Evolutionary conservation across 2,888 invertebrate species (phyloP).

Genomic region (Muschampia plurimacula): DNA sequence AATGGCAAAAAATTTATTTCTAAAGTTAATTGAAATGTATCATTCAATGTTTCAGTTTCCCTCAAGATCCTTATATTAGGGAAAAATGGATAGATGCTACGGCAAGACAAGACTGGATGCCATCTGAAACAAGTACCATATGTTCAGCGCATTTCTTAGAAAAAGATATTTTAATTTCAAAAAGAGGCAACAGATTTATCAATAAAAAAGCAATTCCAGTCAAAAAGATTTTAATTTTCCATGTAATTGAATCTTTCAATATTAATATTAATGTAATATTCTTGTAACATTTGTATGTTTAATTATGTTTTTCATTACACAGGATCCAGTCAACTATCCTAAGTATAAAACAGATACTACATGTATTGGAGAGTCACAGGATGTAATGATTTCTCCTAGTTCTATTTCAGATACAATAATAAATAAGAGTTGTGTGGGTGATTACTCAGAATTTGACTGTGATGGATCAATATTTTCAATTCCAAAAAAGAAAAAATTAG

Average conservation of each 20-base stretch:
- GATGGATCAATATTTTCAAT: background rate
- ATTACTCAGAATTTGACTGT: background rate
- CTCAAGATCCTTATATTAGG: background rate
- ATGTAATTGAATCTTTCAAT: background rate
- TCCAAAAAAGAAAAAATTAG: background rate
- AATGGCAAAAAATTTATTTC: too few species aligned
- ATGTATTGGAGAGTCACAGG: background rate
- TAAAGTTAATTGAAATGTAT: too few species aligned
- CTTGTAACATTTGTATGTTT: too few species aligned
- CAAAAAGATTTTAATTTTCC: background rate
- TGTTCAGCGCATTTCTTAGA: background rate
- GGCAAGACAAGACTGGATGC: background rate
- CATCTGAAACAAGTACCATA: background rate
- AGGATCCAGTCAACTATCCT: background rate
- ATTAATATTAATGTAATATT: too few species aligned
- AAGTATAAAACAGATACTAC: background rate
- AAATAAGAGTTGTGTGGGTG: background rate
- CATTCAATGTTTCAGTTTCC: background rate
- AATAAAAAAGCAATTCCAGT: background rate
- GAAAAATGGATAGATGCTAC: conserved; percentile 6
- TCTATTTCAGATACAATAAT: background rate
- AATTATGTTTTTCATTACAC: background rate
- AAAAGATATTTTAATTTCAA: background rate
- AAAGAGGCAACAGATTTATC: background rate
- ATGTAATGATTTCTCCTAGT: background rate